Conservation (phyloP, 2,888 invertebrate genomes). For the Rhabditoides inermis region DNA sequence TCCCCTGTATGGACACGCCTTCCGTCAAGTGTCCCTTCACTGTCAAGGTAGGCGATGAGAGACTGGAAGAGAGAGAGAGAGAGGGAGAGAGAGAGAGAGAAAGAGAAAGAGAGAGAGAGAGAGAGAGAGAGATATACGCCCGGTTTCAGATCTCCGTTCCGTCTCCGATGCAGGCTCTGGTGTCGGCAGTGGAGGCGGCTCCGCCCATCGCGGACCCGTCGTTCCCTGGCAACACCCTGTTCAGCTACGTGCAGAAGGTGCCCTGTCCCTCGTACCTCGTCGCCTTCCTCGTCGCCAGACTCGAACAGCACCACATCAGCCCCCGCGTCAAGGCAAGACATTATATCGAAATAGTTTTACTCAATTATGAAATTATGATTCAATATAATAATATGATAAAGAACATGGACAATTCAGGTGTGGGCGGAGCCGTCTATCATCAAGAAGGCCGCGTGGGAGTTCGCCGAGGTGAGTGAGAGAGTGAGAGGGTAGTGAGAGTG, state of each 20-base stretch:
- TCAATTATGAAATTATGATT: too few species aligned
- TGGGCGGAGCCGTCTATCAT: constrained; percentile 79
- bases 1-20: too few species aligned
- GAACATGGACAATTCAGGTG: constrained; percentile 66
- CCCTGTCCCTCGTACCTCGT: constrained; percentile 79
- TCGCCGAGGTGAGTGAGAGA: constrained; percentile 64
- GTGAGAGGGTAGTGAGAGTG: not conserved
- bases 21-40: too few species aligned
- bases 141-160: not conserved
- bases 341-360: too few species aligned
- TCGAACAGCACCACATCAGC: constrained; percentile 58
- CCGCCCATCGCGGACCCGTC: too few species aligned
- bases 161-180: constrained; percentile 16
- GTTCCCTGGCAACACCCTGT: too few species aligned
- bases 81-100: constrained; percentile 5
- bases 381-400: too few species aligned
- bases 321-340: too few species aligned
- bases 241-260: too few species aligned
- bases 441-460: constrained; percentile 75
- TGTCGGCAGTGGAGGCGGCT: constrained; percentile 17
- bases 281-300: constrained; percentile 74
- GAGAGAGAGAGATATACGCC: not conserved
- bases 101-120: not conserved
- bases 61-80: constrained; percentile 4
- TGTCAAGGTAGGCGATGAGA: too few species aligned